These are phyloP conservation scores for Hyppa rectilinea DNA, from an alignment of 2,888 invertebrate species.

Conservation along the genomic window DNA sequence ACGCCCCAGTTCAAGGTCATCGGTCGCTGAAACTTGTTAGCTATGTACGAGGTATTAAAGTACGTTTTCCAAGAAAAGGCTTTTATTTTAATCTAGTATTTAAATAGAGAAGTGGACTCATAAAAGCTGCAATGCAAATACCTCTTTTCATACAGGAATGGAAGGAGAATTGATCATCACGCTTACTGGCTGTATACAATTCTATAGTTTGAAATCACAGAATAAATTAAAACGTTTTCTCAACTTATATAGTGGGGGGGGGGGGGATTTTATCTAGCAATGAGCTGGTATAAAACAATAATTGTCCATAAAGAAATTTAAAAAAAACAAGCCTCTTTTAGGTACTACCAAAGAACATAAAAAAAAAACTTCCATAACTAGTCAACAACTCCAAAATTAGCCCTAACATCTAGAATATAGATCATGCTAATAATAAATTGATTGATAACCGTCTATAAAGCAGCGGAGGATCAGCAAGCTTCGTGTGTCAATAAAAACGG, in stretches of 20 bases:
- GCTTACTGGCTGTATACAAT: neutral
- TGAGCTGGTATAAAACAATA: neutral
- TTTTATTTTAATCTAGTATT: conserved; percentile 3
- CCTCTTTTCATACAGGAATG: neutral
- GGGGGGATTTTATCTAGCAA: neutral
- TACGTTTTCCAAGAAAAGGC: conserved; percentile 5
- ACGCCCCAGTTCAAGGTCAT: conserved; percentile 58
- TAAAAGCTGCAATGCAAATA: neutral
- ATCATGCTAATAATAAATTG: conserved; percentile 57
- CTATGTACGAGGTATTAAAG: conserved; percentile 16
- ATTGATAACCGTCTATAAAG: conserved; percentile 65
- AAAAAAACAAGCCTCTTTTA: neutral
- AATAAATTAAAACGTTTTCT: neutral
- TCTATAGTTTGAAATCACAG: neutral
- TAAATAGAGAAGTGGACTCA: neutral
- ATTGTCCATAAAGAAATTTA: conserved; percentile 5
- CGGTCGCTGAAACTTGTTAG: conserved; percentile 50
- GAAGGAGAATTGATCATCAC: neutral
- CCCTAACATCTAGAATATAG: conserved; percentile 37
- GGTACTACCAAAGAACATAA: conserved; percentile 4
- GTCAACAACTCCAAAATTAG: conserved; percentile 36
- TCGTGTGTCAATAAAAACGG: conserved; percentile 63
- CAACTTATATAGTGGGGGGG: too few species aligned
- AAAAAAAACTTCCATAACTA: conserved; percentile 3
- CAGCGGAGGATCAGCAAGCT: conserved; percentile 34